phyloP scores from a whole-genome alignment of 2,113 vertebrate genomes.

The Caranx ignobilis region DNA sequence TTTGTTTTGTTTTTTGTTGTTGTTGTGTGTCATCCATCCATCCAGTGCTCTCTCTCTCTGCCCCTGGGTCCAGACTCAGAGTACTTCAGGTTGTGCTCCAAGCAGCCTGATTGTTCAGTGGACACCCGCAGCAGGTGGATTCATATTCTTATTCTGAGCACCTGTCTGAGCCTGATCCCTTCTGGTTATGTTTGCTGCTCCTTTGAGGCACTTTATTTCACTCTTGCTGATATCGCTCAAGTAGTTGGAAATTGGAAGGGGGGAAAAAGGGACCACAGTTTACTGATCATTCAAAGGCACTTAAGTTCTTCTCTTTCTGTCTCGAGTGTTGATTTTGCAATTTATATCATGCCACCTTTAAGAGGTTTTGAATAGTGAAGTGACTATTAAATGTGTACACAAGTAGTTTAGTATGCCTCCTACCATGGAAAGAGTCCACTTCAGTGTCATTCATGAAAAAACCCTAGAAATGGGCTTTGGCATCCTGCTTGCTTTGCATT shows the following conservation, averaged over 20 bases:
- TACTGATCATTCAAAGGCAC: background rate
- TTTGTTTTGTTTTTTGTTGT: background rate
- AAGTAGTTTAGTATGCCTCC: conserved; percentile 32
- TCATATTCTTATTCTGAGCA: background rate
- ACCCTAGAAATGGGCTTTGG: conserved; percentile 46
- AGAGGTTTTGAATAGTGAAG: conserved; percentile 8
- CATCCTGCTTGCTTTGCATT: conserved; percentile 69
- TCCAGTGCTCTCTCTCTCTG: background rate
- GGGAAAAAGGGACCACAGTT: background rate
- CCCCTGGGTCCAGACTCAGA: background rate
- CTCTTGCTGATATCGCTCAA: background rate
- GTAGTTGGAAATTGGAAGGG: background rate
- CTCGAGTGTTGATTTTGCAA: background rate
- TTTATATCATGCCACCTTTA: background rate
- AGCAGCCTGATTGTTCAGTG: too few species aligned
- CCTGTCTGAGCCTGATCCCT: background rate
- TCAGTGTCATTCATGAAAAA: conserved; percentile 48
- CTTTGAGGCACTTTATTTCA: background rate
- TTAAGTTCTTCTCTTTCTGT: background rate
- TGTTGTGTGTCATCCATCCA: background rate
- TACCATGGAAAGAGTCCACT: conserved; percentile 29
- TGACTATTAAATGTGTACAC: conserved; percentile 1
- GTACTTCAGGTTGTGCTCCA: background rate
- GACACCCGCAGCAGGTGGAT: background rate
- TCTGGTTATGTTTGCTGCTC: background rate